These are phyloP conservation scores for Neodiprion fabricii DNA, from an alignment of 1,140 invertebrate species.

Conservation along the genomic window DNA sequence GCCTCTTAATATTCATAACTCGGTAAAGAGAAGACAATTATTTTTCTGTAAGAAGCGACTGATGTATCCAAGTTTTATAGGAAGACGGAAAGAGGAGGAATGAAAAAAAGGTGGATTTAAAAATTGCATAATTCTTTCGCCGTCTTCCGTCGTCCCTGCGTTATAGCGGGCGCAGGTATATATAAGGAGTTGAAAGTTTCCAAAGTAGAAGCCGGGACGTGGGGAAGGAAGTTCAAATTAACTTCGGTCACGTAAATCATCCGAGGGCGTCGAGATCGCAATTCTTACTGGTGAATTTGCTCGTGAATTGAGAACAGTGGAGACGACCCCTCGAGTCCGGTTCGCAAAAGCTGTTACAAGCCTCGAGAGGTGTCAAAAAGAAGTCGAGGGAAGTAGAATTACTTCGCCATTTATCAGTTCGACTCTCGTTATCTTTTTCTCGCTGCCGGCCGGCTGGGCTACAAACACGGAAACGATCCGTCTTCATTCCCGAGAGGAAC, in stretches of 20 bases:
- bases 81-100: neutral
- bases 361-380: neutral
- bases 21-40: neutral
- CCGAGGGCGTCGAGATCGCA: neutral
- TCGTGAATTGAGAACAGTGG: neutral
- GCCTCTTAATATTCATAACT: conserved; percentile 2
- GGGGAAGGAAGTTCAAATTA: neutral
- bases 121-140: neutral
- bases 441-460: too few relatives aligned
- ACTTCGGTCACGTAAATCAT: conserved; percentile 5
- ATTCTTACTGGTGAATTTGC: neutral
- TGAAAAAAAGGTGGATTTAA: neutral
- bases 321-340: neutral
- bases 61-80: neutral
- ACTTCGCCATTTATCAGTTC: conserved; percentile 5
- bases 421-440: neutral
- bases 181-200: conserved; percentile 3
- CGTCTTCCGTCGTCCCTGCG: neutral
- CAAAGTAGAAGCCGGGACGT: neutral
- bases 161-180: neutral
- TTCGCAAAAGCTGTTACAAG: neutral
- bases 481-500: conserved; percentile 5
- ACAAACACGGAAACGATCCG: neutral
- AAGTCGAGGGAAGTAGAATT: neutral
- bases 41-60: conserved; percentile 3